Evolutionary conservation across 2,797 vertebrate genomes (phyloP).

Genomic region (Hoplostethus atlanticus): DNA sequence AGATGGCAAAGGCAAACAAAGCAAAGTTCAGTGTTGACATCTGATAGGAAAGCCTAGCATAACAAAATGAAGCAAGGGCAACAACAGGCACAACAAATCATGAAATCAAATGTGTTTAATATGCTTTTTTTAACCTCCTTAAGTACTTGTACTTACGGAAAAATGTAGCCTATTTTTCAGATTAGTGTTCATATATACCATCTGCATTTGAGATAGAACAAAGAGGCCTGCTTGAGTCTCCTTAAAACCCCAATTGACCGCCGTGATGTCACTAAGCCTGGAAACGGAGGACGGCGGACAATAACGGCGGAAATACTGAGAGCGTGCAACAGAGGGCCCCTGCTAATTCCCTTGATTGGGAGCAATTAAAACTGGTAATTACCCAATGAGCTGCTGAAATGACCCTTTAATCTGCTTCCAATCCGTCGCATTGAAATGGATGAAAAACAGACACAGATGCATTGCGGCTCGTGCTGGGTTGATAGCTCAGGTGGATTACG

Average conservation of each 20-base stretch:
- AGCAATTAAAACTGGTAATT: conserved; percentile 87
- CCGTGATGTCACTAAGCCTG: conserved; percentile 78
- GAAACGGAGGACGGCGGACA: conserved; percentile 51
- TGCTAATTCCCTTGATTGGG: conserved; percentile 83
- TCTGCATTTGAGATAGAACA: conserved; percentile 48
- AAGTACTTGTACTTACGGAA: too few relatives aligned
- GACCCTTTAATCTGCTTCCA: conserved; percentile 81
- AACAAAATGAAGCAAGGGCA: too few relatives aligned
- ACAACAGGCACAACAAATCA: too few relatives aligned
- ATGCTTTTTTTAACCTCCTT: too few relatives aligned
- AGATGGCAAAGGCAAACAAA: too few relatives aligned
- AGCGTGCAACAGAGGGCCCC: conserved; percentile 69
- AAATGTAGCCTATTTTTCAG: too few relatives aligned
- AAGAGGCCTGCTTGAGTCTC: conserved; percentile 68
- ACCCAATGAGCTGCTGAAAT: conserved; percentile 78
- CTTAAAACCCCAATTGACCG: conserved; percentile 82
- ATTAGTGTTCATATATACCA: too few relatives aligned
- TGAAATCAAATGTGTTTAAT: too few relatives aligned
- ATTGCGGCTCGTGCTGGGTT: conserved; percentile 42
- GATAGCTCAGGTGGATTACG: not conserved
- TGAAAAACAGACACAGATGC: conserved; percentile 58
- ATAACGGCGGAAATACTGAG: conserved; percentile 72
- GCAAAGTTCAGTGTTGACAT: too few relatives aligned
- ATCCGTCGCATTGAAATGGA: conserved; percentile 62
- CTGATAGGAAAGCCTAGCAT: too few relatives aligned